Evolutionary conservation across 2,113 vertebrate genomes (phyloP).

Genomic region (Ptilonorhynchus violaceus): DNA sequence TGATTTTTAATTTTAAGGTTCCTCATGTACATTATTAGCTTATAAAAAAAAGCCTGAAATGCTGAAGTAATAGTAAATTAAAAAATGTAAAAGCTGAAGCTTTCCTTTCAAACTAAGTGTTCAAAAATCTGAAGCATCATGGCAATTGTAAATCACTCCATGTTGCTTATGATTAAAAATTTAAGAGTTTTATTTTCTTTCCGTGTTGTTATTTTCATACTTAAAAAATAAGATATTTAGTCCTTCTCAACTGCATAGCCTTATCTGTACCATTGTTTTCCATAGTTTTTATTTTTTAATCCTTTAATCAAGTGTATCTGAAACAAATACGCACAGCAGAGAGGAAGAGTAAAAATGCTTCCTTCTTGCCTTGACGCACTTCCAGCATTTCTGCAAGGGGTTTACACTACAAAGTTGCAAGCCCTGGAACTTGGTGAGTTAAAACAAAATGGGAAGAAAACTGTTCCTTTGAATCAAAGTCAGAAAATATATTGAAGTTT

Average conservation of each 20-base stretch:
- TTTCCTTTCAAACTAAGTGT: constrained; percentile 1
- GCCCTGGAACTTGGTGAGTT: background rate
- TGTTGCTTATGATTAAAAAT: background rate
- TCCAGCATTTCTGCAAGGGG: background rate
- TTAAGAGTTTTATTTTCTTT: background rate
- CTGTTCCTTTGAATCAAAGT: background rate
- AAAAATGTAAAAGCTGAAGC: background rate
- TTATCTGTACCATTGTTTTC: background rate
- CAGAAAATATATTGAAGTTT: background rate
- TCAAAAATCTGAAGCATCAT: constrained; percentile 16
- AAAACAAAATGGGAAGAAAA: background rate
- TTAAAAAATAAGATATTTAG: background rate
- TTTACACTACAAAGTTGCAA: background rate
- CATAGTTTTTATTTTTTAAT: background rate
- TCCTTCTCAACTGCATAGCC: background rate
- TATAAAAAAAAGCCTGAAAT: constrained; percentile 32
- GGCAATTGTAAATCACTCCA: background rate
- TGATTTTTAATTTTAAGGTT: background rate
- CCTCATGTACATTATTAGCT: constrained; percentile 30
- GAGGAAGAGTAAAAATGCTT: background rate
- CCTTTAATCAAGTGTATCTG: background rate
- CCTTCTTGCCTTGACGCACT: background rate
- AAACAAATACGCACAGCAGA: background rate
- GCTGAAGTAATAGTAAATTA: constrained; percentile 52
- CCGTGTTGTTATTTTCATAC: background rate